These are phyloP conservation scores for Enoplosus armatus DNA, from an alignment of 2,797 vertebrate genomes.

Conservation along the genomic window DNA sequence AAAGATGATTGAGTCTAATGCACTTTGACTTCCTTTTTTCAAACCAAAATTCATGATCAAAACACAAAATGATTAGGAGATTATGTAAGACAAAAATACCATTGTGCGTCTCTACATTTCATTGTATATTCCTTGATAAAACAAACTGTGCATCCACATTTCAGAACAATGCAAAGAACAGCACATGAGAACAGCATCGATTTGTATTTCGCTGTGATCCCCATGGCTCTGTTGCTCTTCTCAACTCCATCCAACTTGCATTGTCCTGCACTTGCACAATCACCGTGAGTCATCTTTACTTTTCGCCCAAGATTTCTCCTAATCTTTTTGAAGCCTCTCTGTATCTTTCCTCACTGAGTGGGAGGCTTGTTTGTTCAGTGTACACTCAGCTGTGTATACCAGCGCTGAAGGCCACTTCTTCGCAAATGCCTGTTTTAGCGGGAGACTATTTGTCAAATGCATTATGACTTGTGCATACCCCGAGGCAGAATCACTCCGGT, in stretches of 20 bases:
- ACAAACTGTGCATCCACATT: conserved; percentile 49
- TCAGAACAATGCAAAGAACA: conserved; percentile 63
- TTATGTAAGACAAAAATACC: conserved; percentile 18
- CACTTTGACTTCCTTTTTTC: conserved; percentile 5
- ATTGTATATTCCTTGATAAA: conserved; percentile 43
- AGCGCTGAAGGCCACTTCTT: conserved; percentile 88
- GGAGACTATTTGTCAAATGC: conserved; percentile 89
- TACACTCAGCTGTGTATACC: conserved; percentile 85
- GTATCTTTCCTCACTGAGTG: conserved; percentile 82
- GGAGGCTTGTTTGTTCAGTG: conserved; percentile 87
- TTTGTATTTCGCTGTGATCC: conserved; percentile 70
- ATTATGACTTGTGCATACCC: conserved; percentile 87
- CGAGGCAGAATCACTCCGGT: conserved; percentile 82
- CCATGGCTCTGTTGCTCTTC: conserved; percentile 71
- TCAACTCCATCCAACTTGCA: conserved; percentile 73
- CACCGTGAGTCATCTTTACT: conserved; percentile 84
- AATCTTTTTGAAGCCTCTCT: conserved; percentile 83
- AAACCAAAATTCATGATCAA: neutral
- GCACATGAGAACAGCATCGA: conserved; percentile 65
- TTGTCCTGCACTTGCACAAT: conserved; percentile 81
- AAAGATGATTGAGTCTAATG: neutral
- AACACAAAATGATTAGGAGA: conserved; percentile 11
- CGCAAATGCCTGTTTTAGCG: conserved; percentile 87
- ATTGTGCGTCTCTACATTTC: conserved; percentile 18
- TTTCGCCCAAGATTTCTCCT: conserved; percentile 81